Evolutionary conservation across 2,888 invertebrate genomes (phyloP).

Genomic region (Zelleria hepariella): DNA sequence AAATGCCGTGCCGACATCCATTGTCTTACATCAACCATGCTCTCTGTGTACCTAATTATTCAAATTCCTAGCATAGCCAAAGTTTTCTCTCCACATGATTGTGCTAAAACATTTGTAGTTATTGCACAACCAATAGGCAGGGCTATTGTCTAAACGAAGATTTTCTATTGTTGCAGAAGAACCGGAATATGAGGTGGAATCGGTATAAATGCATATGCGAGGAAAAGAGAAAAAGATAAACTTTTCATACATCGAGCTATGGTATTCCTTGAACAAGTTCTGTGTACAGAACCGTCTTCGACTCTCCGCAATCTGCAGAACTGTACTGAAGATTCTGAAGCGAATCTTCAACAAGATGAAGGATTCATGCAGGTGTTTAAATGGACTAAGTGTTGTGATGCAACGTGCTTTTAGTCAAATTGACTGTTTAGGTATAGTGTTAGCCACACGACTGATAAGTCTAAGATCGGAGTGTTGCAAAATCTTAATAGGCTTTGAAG

Average conservation of each 20-base stretch:
- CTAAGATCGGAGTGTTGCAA: constrained; percentile 31
- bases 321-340: not conserved
- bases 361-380: not conserved
- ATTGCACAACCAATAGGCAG: not conserved
- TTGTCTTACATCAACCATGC: constrained; percentile 35
- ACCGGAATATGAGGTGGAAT: constrained; percentile 63
- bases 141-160: not conserved
- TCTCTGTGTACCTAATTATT: not conserved
- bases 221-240: constrained; percentile 22
- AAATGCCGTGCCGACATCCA: constrained; percentile 47
- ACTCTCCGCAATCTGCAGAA: too few species aligned
- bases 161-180: constrained; percentile 54
- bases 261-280: not conserved
- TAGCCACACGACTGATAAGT: constrained; percentile 29
- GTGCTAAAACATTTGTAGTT: too few species aligned
- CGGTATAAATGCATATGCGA: constrained; percentile 59
- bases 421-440: not conserved
- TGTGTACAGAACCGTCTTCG: not conserved
- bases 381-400: constrained; percentile 1
- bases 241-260: not conserved
- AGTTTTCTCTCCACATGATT: too few species aligned
- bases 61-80: too few species aligned
- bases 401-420: not conserved
- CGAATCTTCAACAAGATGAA: not conserved
- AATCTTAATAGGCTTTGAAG: not conserved